These are phyloP conservation scores for Chromobotia macracanthus DNA, from an alignment of 2,797 vertebrate species.

Conservation along the genomic window DNA sequence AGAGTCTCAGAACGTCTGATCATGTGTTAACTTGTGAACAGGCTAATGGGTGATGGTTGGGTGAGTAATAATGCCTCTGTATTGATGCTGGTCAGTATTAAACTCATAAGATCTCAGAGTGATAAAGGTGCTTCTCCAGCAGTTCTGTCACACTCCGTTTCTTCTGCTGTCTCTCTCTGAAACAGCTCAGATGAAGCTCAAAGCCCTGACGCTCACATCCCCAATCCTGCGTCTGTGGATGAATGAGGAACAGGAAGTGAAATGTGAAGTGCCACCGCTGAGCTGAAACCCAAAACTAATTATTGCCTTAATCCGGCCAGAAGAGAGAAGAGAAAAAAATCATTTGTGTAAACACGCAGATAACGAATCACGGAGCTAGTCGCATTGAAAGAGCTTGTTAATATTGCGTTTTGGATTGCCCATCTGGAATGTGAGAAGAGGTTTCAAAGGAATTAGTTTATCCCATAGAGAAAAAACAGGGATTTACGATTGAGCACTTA, in stretches of 20 bases:
- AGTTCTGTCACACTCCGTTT: slow-evolving; percentile 28
- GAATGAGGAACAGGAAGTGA: background rate
- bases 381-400: slow-evolving; percentile 6
- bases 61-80: background rate
- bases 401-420: slow-evolving; percentile 10
- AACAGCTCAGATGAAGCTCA: slow-evolving; percentile 33
- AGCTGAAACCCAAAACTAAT: slow-evolving; percentile 56
- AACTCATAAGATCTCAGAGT: slow-evolving; percentile 15
- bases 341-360: slow-evolving; percentile 38
- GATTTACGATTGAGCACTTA: background rate
- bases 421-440: slow-evolving; percentile 28
- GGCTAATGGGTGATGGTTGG: background rate
- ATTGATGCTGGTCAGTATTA: slow-evolving; percentile 34
- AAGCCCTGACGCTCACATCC: slow-evolving; percentile 10
- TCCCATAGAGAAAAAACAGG: background rate
- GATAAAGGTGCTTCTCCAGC: slow-evolving; percentile 32
- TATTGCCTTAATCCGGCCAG: slow-evolving; percentile 49
- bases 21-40: background rate
- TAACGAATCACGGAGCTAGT: background rate
- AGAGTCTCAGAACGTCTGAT: slow-evolving; percentile 3
- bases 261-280: slow-evolving; percentile 31
- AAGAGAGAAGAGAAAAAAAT: slow-evolving; percentile 3
- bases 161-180: slow-evolving; percentile 30
- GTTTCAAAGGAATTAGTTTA: background rate
- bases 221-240: slow-evolving; percentile 4